A percentile compares a stretch with the other conserved stretches of the same genome.
These are phyloP conservation scores for Eulithis testata DNA, from an alignment of 2,888 invertebrate genomes.

Conservation along the genomic window DNA sequence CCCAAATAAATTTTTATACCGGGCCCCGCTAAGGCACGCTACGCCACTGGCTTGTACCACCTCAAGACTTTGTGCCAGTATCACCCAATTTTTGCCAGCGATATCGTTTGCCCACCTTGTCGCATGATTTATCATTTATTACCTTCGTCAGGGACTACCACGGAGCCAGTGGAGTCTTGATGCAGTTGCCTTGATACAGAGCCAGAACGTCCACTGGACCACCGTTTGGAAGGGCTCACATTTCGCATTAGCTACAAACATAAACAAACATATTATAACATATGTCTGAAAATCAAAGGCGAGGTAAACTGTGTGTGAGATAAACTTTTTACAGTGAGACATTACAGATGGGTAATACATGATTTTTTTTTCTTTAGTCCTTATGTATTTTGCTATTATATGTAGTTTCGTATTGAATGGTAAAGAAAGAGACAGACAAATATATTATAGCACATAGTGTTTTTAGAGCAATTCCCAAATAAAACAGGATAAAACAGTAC, in stretches of 20 bases:
- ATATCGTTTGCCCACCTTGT: too few species aligned
- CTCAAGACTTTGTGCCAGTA: too few species aligned
- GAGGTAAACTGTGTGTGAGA: too few species aligned
- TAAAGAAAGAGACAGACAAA: not conserved
- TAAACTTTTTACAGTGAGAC: constrained; percentile 6
- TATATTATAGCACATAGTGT: not conserved
- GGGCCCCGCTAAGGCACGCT: too few species aligned
- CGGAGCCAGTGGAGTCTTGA: constrained; percentile 87
- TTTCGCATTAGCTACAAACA: constrained; percentile 85
- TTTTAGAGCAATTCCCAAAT: not conserved
- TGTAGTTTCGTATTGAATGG: not conserved
- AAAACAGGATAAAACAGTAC: not conserved
- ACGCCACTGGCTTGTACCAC: too few species aligned
- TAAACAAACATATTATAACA: constrained; percentile 16
- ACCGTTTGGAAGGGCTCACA: constrained; percentile 76
- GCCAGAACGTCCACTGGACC: constrained; percentile 58
- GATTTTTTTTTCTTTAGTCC: too few species aligned
- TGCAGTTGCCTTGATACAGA: constrained; percentile 60
- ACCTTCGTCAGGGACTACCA: constrained; percentile 79
- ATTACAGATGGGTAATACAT: not conserved
- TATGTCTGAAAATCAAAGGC: not conserved
- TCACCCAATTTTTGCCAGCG: too few species aligned
- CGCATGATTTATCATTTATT: constrained; percentile 21
- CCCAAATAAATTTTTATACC: too few species aligned
- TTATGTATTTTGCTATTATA: not conserved